These are phyloP conservation scores for Drosophila gaucha DNA, from an alignment of 2,888 invertebrate genomes.

Conservation along the genomic window DNA sequence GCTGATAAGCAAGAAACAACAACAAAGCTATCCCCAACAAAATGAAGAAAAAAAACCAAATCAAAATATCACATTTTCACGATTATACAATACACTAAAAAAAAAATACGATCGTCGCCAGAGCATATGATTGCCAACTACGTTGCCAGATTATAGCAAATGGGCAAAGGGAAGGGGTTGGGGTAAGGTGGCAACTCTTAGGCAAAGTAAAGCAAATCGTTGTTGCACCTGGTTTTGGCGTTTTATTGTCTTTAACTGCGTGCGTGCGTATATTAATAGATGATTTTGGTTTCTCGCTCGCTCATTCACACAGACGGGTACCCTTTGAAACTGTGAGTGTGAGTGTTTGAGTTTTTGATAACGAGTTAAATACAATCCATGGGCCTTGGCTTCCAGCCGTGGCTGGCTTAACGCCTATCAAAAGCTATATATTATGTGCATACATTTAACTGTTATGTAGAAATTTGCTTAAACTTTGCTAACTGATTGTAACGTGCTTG, in stretches of 20 bases:
- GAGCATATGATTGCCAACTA: conserved; percentile 71
- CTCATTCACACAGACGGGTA: conserved; percentile 13
- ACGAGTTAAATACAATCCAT: conserved; percentile 38
- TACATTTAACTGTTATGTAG: conserved; percentile 19
- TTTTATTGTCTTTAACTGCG: conserved; percentile 26
- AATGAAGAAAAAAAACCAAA: conserved; percentile 8
- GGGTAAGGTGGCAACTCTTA: background rate
- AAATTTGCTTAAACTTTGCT: conserved; percentile 29
- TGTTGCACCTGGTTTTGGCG: conserved; percentile 58
- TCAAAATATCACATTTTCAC: conserved; percentile 46
- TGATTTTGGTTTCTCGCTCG: conserved; percentile 15
- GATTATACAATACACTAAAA: conserved; percentile 67
- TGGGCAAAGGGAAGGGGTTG: background rate
- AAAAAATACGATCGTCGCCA: conserved; percentile 10
- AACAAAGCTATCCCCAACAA: conserved; percentile 6
- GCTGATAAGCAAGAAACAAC: conserved; percentile 40
- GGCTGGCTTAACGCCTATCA: conserved; percentile 11
- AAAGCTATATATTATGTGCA: conserved; percentile 22
- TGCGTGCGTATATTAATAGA: conserved; percentile 42
- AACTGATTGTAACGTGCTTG: conserved; percentile 6
- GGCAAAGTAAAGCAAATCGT: conserved; percentile 17
- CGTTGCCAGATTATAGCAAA: conserved; percentile 70
- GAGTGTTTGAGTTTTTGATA: conserved; percentile 36
- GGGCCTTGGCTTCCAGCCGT: conserved; percentile 39
- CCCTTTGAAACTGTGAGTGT: conserved; percentile 26